These are phyloP conservation scores for Ctenomys sociabilis DNA, from an alignment of 2,113 vertebrate genomes.

Conservation along the genomic window DNA sequence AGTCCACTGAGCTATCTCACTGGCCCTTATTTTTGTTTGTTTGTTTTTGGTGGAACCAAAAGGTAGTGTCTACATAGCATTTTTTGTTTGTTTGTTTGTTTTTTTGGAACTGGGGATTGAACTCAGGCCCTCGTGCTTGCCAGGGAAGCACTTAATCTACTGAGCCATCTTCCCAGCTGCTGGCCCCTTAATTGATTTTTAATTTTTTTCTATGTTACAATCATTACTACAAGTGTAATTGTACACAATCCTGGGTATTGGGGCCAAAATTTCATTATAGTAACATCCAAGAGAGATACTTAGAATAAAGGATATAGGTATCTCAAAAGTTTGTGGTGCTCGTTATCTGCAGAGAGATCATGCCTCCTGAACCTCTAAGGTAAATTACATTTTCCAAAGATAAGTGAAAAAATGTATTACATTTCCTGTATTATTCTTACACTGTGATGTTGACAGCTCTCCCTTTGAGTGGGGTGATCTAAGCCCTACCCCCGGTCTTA, in stretches of 20 bases:
- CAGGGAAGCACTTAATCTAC: too few relatives aligned
- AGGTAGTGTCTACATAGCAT: too few relatives aligned
- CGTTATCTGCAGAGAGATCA: background rate
- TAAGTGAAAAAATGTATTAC: background rate
- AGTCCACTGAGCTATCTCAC: too few relatives aligned
- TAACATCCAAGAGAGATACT: background rate
- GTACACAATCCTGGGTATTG: background rate
- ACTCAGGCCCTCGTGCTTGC: too few relatives aligned
- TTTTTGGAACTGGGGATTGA: too few relatives aligned
- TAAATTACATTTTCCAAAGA: background rate
- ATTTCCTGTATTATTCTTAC: background rate
- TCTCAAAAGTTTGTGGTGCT: background rate
- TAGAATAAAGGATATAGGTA: background rate
- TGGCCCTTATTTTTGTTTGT: too few relatives aligned
- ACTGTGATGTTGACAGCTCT: background rate
- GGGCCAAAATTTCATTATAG: background rate
- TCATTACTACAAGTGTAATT: background rate
- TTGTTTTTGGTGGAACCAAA: too few relatives aligned
- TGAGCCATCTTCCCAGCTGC: too few relatives aligned
- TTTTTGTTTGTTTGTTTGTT: too few relatives aligned
- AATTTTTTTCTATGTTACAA: background rate
- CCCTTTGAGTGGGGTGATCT: background rate
- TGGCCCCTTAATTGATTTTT: background rate
- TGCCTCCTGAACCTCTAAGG: background rate
- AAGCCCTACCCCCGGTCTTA: background rate